Conservation (phyloP, 2,888 invertebrate genomes). For the Campoplex capitator region DNA sequence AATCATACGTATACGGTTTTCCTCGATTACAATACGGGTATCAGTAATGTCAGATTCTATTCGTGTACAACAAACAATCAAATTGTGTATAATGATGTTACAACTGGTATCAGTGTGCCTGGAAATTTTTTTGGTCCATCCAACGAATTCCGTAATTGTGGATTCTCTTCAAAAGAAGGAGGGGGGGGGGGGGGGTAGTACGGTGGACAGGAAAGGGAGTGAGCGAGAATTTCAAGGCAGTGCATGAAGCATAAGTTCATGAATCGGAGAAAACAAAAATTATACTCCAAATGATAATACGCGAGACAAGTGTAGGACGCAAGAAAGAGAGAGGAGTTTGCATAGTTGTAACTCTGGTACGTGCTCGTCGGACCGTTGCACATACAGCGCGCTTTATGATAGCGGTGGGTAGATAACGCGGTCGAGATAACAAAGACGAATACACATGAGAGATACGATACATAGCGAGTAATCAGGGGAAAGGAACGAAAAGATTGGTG, state of each 20-base stretch:
- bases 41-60: too few species aligned
- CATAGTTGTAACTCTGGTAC: conserved; percentile 40
- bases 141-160: background rate
- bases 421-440: conserved; percentile 64
- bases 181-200: too few species aligned
- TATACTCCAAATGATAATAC: conserved; percentile 48
- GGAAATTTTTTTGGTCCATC: background rate
- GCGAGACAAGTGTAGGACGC: conserved; percentile 62
- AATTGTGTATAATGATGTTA: background rate
- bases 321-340: conserved; percentile 19
- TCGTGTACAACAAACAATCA: too few species aligned
- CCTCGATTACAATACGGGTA: too few species aligned
- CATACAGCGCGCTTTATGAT: conserved; percentile 66
- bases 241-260: background rate
- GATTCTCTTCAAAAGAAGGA: background rate
- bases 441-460: conserved; percentile 54
- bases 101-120: background rate
- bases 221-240: background rate
- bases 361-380: conserved; percentile 57
- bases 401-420: conserved; percentile 67
- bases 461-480: background rate
- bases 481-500: conserved; percentile 1
- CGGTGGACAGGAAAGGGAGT: background rate
- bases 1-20: too few species aligned
- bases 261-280: conserved; percentile 5